Evolutionary conservation across 2,888 invertebrate species (phyloP).

Genomic region (Amiota minor): DNA sequence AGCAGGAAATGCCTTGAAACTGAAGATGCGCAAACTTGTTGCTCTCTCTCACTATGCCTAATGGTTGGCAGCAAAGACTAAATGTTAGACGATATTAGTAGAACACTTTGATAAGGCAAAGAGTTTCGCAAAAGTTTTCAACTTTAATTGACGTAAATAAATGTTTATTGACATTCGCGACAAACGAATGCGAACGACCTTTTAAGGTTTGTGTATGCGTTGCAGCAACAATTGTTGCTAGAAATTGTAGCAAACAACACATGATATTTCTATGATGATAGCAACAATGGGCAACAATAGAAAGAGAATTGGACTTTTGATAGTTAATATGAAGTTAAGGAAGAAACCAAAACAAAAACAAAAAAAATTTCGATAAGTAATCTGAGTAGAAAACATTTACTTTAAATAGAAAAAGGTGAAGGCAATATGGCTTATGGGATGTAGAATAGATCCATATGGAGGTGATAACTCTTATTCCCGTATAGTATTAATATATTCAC

Average conservation of each 20-base stretch:
- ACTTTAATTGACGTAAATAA: constrained; percentile 55
- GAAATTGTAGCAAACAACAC: not conserved
- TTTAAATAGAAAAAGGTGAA: too few species aligned
- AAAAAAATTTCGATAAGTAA: not conserved
- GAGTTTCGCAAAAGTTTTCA: constrained; percentile 32
- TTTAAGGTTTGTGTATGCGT: constrained; percentile 25
- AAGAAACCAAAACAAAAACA: not conserved
- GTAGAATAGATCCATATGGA: too few species aligned
- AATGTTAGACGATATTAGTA: constrained; percentile 20
- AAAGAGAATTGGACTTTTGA: not conserved
- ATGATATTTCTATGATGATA: constrained; percentile 18
- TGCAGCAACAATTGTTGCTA: not conserved
- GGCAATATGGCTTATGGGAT: too few species aligned
- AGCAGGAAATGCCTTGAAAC: not conserved
- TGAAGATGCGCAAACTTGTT: constrained; percentile 16
- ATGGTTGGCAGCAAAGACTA: not conserved
- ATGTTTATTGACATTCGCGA: constrained; percentile 47
- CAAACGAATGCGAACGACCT: constrained; percentile 27
- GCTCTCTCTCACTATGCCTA: not conserved
- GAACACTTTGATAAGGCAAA: constrained; percentile 23
- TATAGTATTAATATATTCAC: too few species aligned
- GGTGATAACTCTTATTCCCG: too few species aligned
- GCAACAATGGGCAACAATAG: constrained; percentile 13
- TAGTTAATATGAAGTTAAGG: not conserved
- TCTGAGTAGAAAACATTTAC: too few species aligned